Evolutionary conservation across 2,113 vertebrate species (phyloP), one percentile per base, ranked within the genome.

Genomic region (Stigmatopora nigra): DNA sequence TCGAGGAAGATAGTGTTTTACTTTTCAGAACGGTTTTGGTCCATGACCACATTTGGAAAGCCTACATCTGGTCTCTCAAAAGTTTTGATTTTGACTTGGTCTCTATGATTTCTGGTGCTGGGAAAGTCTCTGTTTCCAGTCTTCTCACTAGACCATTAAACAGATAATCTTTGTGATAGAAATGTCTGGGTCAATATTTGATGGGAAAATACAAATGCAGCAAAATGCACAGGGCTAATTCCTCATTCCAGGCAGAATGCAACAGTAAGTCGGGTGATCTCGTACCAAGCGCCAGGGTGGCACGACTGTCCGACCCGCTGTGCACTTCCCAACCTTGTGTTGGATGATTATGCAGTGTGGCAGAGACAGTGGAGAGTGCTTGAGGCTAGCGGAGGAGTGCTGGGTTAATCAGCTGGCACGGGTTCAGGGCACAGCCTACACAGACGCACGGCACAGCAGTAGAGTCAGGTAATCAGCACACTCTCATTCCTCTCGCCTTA

Each of bases 361-460:
- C 86, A 86, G 79, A 84, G 71, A 77, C 75, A 80, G 80, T 79
- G 71, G 78, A 89, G 76, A 70, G 85, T 90, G 87, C 89, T 92
- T 88, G 89, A 88, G 87, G 87, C 85, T 87, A 92, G 85, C 82
- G 84, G 90, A 93, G 88, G 78, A 82, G 84, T 84, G 91, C 79
- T 85, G 90, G 91, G 92, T 84, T 92, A 91, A 92, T 93, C 91
- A 92, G 89, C 91, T 94, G 93, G 92, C 93, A 83, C 81, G 70
- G 90, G 90, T 85, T 94, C 93, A 93, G 90, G 89, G 91, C 88
- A 90, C 90, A 93, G 88, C 92, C 92, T 90, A 92, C 91, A 92
- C 92, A 93, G 93, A 92, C 91, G 86, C 90, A 93, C 80, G 85
- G 82, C 89, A 92, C 92, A 91, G 92, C 89, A 90, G 88, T 88